Conservation (phyloP, 2,113 vertebrate species). For the Xyrauchen texanus region DNA sequence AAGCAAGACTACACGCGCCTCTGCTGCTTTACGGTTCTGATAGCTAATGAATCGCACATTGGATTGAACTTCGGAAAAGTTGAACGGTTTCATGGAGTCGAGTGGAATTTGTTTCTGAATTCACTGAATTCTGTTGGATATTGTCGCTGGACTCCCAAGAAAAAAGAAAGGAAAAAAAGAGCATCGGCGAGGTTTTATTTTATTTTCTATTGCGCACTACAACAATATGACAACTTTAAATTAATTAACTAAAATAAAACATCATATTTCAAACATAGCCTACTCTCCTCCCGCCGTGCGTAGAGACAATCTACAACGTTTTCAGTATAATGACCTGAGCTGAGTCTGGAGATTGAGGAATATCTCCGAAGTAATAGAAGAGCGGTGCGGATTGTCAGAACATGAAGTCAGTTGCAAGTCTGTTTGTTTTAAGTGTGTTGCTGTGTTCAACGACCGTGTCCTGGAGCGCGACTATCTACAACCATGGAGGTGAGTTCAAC, state of each 20-base stretch:
- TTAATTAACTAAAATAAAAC: not conserved
- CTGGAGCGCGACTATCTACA: conserved; percentile 40
- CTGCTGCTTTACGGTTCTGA: not conserved
- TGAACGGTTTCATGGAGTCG: not conserved
- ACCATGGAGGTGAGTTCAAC: conserved; percentile 48
- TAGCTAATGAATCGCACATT: not conserved
- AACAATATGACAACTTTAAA: conserved; percentile 10
- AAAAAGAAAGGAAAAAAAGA: too few species aligned
- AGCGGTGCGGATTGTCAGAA: conserved; percentile 36
- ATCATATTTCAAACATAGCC: too few species aligned
- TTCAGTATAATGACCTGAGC: conserved; percentile 48
- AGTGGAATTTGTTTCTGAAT: not conserved
- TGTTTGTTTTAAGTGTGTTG: conserved; percentile 32
- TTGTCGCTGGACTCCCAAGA: too few species aligned
- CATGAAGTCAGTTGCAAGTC: conserved; percentile 47
- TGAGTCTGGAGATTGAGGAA: conserved; percentile 42
- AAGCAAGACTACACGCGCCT: not conserved
- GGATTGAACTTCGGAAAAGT: conserved; percentile 39
- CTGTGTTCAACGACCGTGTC: conserved; percentile 16
- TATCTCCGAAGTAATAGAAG: conserved; percentile 25
- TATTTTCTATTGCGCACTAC: not conserved
- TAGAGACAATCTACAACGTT: not conserved
- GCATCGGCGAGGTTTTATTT: not conserved
- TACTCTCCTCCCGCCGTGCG: not conserved
- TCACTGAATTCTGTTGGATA: too few species aligned